A percentile compares a stretch with the other conserved stretches of the same genome.
Evolutionary conservation across 2,113 vertebrate genomes (phyloP).

Genomic region (Sinosuthora webbiana): DNA sequence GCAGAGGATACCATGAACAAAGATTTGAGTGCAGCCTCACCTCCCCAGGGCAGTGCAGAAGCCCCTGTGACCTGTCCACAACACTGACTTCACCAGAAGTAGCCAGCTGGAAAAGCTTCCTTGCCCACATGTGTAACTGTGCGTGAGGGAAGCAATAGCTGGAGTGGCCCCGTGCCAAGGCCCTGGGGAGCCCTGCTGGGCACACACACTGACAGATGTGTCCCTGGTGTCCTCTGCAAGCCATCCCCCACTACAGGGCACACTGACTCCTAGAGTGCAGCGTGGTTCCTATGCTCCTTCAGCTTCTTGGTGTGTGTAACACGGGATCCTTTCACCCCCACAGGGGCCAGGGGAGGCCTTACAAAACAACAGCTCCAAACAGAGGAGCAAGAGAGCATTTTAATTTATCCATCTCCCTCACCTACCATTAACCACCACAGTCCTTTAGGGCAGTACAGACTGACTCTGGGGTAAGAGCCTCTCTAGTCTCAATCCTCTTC

Average conservation of each 20-base stretch:
- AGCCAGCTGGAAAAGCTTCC: not conserved
- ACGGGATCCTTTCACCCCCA: not conserved
- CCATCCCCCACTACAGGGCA: not conserved
- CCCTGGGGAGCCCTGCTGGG: not conserved
- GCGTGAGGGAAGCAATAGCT: not conserved
- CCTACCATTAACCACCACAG: accelerated
- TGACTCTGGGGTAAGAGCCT: not conserved
- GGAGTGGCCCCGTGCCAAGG: not conserved
- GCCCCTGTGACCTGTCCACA: not conserved
- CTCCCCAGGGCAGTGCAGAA: not conserved
- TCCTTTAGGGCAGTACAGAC: not conserved
- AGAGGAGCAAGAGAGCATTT: not conserved
- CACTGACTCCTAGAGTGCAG: not conserved
- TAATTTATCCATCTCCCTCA: not conserved
- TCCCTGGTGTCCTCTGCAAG: not conserved
- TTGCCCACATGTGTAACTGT: not conserved
- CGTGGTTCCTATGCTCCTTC: not conserved
- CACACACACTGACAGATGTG: not conserved
- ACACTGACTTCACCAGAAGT: not conserved
- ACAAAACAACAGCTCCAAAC: not conserved
- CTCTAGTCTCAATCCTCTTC: not conserved
- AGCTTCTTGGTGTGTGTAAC: not conserved
- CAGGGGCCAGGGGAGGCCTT: not conserved
- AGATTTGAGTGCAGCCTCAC: not conserved
- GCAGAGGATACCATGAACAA: not conserved